phyloP scores from a whole-genome alignment of 1,140 invertebrate genomes.

The Thaumetopoea pityocampa region DNA sequence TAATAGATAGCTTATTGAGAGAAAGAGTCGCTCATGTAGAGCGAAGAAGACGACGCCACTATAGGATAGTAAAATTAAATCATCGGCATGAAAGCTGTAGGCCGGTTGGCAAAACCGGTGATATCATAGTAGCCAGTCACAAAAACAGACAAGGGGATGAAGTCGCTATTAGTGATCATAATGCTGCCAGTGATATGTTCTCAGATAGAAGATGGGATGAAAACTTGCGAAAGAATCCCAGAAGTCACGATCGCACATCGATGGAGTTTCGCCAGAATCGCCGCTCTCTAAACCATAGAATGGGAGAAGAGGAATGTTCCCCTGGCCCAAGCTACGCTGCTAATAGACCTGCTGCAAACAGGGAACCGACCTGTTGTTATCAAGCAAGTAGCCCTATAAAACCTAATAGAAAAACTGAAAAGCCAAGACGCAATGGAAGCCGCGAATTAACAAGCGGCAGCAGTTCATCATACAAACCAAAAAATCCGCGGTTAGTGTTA shows the following conservation, averaged over 20 bases:
- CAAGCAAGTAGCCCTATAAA: slow-evolving; percentile 33
- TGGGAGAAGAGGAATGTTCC: slow-evolving; percentile 31
- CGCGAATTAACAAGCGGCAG: slow-evolving; percentile 35
- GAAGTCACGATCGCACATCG: slow-evolving; percentile 37
- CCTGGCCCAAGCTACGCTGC: slow-evolving; percentile 47
- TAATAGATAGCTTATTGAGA: slow-evolving; percentile 62
- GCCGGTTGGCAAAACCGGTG: slow-evolving; percentile 60
- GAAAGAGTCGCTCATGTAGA: slow-evolving; percentile 63
- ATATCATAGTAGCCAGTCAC: slow-evolving; percentile 65
- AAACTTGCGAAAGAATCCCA: slow-evolving; percentile 26
- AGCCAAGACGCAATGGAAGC: slow-evolving; percentile 4
- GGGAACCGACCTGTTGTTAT: slow-evolving; percentile 52
- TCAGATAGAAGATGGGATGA: slow-evolving; percentile 27
- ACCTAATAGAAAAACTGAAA: slow-evolving; percentile 1
- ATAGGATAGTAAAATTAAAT: slow-evolving; percentile 64
- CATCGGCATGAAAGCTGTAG: slow-evolving; percentile 57
- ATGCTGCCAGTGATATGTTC: slow-evolving; percentile 28
- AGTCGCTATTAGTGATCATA: slow-evolving; percentile 29
- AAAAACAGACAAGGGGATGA: slow-evolving; percentile 48
- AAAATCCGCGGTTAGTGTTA: slow-evolving; percentile 43
- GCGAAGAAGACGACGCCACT: slow-evolving; percentile 54
- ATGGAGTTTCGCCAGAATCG: slow-evolving; percentile 23
- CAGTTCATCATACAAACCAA: slow-evolving; percentile 32
- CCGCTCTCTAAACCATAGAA: slow-evolving; percentile 9
- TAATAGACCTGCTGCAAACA: slow-evolving; percentile 25